Conservation (phyloP, 1,140 invertebrate genomes). For the Apocrypta bakeri region DNA sequence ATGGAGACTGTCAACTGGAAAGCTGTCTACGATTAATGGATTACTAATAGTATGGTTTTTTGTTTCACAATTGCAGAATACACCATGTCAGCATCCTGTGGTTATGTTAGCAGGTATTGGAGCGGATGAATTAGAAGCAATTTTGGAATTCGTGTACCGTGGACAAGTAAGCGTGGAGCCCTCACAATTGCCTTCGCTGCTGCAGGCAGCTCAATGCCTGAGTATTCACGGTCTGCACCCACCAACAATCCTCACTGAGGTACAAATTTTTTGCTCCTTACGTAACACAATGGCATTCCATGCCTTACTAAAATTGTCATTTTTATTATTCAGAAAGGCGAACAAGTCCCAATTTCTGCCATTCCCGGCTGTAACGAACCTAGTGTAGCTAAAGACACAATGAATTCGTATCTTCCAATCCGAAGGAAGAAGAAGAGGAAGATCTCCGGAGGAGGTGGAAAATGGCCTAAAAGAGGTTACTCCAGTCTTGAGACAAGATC, state of each 20-base stretch:
- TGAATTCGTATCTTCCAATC: conserved; percentile 62
- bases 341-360: conserved; percentile 67
- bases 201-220: conserved; percentile 79
- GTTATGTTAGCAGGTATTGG: conserved; percentile 79
- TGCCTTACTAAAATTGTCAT: conserved; percentile 9
- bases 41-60: no score
- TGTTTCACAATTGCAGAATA: conserved; percentile 72
- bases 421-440: conserved; percentile 70
- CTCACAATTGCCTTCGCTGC: conserved; percentile 77
- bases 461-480: conserved; percentile 62
- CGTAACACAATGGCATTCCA: background rate
- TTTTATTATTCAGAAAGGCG: conserved; percentile 64
- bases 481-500: conserved; percentile 58
- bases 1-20: no score
- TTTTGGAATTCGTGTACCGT: conserved; percentile 79
- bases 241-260: conserved; percentile 73
- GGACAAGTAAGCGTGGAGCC: conserved; percentile 80
- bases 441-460: conserved; percentile 59
- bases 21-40: no score
- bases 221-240: conserved; percentile 78
- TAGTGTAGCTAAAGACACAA: conserved; percentile 59
- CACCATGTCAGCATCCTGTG: conserved; percentile 80
- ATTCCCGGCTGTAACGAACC: conserved; percentile 63
- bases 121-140: conserved; percentile 78
- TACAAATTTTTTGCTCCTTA: conserved; percentile 47